Percentiles rank a stretch among this genome's conserved stretches.
These are phyloP conservation scores for Lasiurus cinereus DNA, from an alignment of 2,113 vertebrate genomes.

Conservation along the genomic window DNA sequence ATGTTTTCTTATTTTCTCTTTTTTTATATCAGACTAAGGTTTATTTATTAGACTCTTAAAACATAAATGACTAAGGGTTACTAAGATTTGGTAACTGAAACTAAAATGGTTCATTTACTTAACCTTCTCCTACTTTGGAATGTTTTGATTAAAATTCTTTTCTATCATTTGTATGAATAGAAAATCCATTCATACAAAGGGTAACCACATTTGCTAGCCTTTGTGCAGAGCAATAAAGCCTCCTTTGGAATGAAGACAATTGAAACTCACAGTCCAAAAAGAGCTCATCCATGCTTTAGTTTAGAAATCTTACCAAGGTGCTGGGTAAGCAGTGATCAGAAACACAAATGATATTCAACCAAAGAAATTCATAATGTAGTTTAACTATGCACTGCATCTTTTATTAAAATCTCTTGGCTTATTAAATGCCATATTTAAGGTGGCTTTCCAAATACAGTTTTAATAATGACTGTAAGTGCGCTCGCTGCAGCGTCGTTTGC, in stretches of 20 bases:
- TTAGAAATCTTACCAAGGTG: conserved; percentile 9
- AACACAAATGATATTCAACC: conserved; percentile 24
- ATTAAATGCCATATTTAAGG: conserved; percentile 47
- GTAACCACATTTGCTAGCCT: neutral
- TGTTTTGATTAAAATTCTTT: conserved; percentile 26
- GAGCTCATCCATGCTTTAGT: neutral
- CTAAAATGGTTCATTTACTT: conserved; percentile 21
- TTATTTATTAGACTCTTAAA: conserved; percentile 37
- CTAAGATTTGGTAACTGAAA: conserved; percentile 43
- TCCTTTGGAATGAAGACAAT: neutral
- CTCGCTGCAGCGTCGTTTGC: neutral
- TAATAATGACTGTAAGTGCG: neutral
- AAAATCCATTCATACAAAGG: neutral
- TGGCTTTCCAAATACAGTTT: conserved; percentile 53
- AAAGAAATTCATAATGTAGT: conserved; percentile 12
- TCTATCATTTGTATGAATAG: conserved; percentile 27
- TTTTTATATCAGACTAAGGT: neutral
- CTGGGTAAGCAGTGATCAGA: conserved; percentile 54
- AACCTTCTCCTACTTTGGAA: conserved; percentile 37
- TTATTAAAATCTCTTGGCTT: conserved; percentile 65
- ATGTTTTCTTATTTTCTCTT: neutral
- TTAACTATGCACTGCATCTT: conserved; percentile 65
- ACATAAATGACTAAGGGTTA: neutral
- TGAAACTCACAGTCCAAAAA: neutral
- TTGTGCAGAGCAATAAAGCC: neutral